These are phyloP conservation scores for Ophonus ardosiacus DNA, from an alignment of 2,888 invertebrate species.

Conservation along the genomic window DNA sequence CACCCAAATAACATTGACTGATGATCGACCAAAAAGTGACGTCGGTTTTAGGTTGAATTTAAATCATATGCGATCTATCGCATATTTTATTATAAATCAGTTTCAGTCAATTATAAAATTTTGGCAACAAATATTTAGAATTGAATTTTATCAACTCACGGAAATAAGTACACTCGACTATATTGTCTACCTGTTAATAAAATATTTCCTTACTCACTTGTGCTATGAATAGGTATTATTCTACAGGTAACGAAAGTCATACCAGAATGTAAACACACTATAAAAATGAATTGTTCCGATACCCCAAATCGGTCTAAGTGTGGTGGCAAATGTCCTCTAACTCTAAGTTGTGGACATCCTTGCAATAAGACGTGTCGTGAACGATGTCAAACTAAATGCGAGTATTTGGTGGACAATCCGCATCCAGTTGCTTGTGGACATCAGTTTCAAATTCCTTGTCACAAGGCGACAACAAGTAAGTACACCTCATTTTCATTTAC, in stretches of 20 bases:
- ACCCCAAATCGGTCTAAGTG: conserved; percentile 73
- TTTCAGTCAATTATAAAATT: too few relatives aligned
- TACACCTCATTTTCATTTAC: too few relatives aligned
- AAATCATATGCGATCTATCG: too few relatives aligned
- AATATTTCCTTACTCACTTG: too few relatives aligned
- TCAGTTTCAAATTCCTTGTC: conserved; percentile 75
- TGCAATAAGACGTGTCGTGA: conserved; percentile 75
- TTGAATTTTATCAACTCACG: too few relatives aligned
- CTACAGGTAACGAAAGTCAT: conserved; percentile 75
- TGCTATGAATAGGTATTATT: background rate
- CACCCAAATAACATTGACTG: too few relatives aligned
- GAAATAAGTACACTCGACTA: too few relatives aligned
- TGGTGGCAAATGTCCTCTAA: conserved; percentile 75
- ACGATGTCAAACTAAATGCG: conserved; percentile 74
- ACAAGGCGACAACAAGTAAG: conserved; percentile 65
- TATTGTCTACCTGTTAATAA: too few relatives aligned
- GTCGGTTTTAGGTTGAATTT: too few relatives aligned
- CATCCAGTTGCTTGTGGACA: conserved; percentile 77
- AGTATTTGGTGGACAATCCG: conserved; percentile 68
- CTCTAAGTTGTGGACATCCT: conserved; percentile 77
- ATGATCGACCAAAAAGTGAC: too few relatives aligned
- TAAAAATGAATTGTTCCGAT: conserved; percentile 74
- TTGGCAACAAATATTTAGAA: too few relatives aligned
- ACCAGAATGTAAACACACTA: conserved; percentile 75
- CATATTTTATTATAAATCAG: too few relatives aligned